Percentiles rank a stretch among this genome's conserved stretches.
These are phyloP conservation scores for Leptopilina myrica DNA, from an alignment of 2,888 invertebrate species.

Conservation along the genomic window DNA sequence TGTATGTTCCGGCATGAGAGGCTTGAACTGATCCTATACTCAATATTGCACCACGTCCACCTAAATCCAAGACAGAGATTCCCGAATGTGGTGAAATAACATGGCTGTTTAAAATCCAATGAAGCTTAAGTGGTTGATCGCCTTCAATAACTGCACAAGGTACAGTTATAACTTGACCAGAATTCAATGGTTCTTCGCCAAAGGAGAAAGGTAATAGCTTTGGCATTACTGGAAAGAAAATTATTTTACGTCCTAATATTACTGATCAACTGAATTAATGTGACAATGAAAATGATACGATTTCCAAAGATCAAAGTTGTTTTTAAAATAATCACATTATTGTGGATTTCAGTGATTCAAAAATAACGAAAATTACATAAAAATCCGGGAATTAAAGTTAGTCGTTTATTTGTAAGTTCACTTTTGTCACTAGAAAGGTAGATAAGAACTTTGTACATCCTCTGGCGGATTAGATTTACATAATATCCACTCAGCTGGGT, in stretches of 20 bases:
- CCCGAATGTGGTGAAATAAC: constrained; percentile 76
- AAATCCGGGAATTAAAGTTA: no score
- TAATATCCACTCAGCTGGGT: no score
- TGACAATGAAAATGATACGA: no score
- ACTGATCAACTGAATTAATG: neutral
- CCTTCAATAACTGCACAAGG: constrained; percentile 82
- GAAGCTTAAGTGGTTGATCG: constrained; percentile 82
- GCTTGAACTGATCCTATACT: constrained; percentile 79
- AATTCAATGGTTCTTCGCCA: constrained; percentile 80
- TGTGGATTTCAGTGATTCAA: no score
- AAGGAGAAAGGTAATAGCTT: constrained; percentile 78
- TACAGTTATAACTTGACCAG: constrained; percentile 80
- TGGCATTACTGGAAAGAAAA: constrained; percentile 72
- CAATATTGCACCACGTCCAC: constrained; percentile 82
- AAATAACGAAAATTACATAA: no score
- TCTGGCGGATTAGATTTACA: no score
- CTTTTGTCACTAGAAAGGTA: no score
- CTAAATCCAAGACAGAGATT: constrained; percentile 79
- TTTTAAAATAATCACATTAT: no score
- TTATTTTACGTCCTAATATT: neutral
- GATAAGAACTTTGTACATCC: no score
- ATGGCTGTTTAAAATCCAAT: constrained; percentile 79
- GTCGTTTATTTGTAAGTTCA: no score
- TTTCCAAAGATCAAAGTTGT: no score
- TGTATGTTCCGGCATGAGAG: constrained; percentile 80